Conservation (phyloP, 2,113 vertebrate species). For the Xiphias gladius region DNA sequence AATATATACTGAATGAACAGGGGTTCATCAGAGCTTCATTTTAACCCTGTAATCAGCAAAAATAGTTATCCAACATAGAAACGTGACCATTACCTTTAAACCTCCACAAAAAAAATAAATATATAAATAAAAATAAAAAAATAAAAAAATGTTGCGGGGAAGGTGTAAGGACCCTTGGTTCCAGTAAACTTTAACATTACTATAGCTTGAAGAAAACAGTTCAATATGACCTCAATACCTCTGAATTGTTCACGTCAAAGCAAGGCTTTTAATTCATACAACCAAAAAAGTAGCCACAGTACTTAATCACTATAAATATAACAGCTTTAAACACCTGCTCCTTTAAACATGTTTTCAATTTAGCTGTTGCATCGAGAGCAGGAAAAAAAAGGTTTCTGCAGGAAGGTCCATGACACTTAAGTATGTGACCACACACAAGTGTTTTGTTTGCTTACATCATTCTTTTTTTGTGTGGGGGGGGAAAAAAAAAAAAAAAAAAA, state of each 20-base stretch:
- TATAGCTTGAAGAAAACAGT: slow-evolving; percentile 54
- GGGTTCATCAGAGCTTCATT: slow-evolving; percentile 19
- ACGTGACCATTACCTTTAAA: slow-evolving; percentile 40
- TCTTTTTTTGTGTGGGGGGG: too few species aligned
- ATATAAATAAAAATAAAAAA: too few species aligned
- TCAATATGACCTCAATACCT: slow-evolving; percentile 56
- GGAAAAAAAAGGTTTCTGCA: slow-evolving; percentile 64
- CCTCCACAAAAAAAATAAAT: slow-evolving; percentile 29
- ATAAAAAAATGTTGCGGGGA: too few species aligned
- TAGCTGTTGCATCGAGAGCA: slow-evolving; percentile 71
- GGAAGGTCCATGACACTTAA: slow-evolving; percentile 45
- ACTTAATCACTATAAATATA: slow-evolving; percentile 67
- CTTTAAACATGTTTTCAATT: slow-evolving; percentile 70
- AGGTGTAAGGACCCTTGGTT: slow-evolving; percentile 1
- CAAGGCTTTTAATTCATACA: slow-evolving; percentile 63
- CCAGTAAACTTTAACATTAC: slow-evolving; percentile 36
- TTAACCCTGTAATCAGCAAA: slow-evolving; percentile 33
- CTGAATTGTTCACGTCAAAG: slow-evolving; percentile 60
- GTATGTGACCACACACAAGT: slow-evolving; percentile 9
- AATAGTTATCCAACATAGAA: slow-evolving; percentile 5
- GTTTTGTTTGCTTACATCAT: slow-evolving; percentile 58
- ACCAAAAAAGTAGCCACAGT: slow-evolving; percentile 34
- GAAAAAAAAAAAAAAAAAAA: neutral
- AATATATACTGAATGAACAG: neutral
- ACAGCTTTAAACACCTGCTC: slow-evolving; percentile 69